These are phyloP conservation scores for Drosophila putrida DNA, from an alignment of 2,888 invertebrate genomes.

Conservation along the genomic window DNA sequence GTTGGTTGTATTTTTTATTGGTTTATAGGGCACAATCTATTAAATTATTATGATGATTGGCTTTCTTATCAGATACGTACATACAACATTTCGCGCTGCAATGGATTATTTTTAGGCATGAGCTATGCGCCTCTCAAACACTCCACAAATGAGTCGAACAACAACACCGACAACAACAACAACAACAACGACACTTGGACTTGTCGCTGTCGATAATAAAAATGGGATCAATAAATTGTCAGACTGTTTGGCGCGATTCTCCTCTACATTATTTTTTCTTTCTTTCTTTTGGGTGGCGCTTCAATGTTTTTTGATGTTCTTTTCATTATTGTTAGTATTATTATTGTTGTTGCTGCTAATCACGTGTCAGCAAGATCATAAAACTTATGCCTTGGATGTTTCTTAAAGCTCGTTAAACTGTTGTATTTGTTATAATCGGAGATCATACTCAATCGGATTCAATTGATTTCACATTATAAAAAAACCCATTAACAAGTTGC, in stretches of 20 bases:
- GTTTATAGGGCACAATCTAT: constrained; percentile 73
- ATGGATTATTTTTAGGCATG: constrained; percentile 74
- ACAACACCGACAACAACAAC: constrained; percentile 17
- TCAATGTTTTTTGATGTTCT: constrained; percentile 17
- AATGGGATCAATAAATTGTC: constrained; percentile 74
- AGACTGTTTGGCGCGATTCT: constrained; percentile 77
- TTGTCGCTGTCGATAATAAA: constrained; percentile 52
- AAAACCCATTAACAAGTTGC: not conserved
- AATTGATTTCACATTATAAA: not conserved
- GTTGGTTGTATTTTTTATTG: constrained; percentile 58
- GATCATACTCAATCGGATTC: constrained; percentile 1
- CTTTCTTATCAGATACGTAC: constrained; percentile 62
- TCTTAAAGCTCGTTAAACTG: constrained; percentile 5
- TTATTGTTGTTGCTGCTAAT: constrained; percentile 21
- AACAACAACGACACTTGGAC: constrained; percentile 10
- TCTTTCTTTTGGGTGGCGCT: constrained; percentile 34
- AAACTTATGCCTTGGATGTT: constrained; percentile 6
- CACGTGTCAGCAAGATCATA: constrained; percentile 38
- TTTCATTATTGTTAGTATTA: constrained; percentile 19
- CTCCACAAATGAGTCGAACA: constrained; percentile 26
- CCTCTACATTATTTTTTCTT: constrained; percentile 24
- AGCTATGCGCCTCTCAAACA: constrained; percentile 56
- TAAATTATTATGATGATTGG: constrained; percentile 76
- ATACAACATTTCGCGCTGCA: constrained; percentile 52
- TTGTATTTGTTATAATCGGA: constrained; percentile 3